These are phyloP conservation scores for Leptobrachium leishanense DNA, from an alignment of 2,113 vertebrate species.

Conservation along the genomic window DNA sequence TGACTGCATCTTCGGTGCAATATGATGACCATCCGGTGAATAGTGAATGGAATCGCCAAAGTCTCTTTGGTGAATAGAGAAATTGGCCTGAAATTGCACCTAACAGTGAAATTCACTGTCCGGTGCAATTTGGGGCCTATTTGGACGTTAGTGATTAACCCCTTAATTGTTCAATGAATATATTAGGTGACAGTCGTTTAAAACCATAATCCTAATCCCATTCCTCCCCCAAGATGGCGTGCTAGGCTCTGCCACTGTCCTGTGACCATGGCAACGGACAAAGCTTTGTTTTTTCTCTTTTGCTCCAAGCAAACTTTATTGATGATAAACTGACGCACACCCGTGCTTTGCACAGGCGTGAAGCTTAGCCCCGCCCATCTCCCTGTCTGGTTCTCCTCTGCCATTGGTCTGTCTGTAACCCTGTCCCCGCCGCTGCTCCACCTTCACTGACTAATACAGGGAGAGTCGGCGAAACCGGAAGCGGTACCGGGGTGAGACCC, in stretches of 20 bases:
- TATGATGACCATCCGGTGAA: too few relatives aligned
- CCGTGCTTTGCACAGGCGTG: not conserved
- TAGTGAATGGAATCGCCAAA: too few relatives aligned
- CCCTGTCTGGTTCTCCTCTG: not conserved
- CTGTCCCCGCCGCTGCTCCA: not conserved
- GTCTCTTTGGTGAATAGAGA: too few relatives aligned
- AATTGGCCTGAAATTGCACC: too few relatives aligned
- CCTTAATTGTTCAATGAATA: too few relatives aligned
- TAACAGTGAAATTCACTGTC: too few relatives aligned
- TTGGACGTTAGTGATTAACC: too few relatives aligned
- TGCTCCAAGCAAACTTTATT: not conserved
- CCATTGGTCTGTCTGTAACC: not conserved
- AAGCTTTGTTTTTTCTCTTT: not conserved
- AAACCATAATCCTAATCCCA: too few relatives aligned
- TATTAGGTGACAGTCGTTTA: too few relatives aligned
- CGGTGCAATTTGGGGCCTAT: too few relatives aligned
- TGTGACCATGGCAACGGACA: slow-evolving; percentile 11
- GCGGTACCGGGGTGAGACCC: not conserved
- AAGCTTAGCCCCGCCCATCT: not conserved
- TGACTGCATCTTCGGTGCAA: too few relatives aligned
- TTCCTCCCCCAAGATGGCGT: not conserved
- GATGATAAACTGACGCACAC: too few relatives aligned
- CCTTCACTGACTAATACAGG: slow-evolving; percentile 18
- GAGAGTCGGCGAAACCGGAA: slow-evolving; percentile 42
- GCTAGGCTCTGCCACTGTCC: not conserved